A percentile compares a stretch with the other conserved stretches of the same genome.
Evolutionary conservation across 2,888 invertebrate species (phyloP).

Genomic region (Harmothoe impar): DNA sequence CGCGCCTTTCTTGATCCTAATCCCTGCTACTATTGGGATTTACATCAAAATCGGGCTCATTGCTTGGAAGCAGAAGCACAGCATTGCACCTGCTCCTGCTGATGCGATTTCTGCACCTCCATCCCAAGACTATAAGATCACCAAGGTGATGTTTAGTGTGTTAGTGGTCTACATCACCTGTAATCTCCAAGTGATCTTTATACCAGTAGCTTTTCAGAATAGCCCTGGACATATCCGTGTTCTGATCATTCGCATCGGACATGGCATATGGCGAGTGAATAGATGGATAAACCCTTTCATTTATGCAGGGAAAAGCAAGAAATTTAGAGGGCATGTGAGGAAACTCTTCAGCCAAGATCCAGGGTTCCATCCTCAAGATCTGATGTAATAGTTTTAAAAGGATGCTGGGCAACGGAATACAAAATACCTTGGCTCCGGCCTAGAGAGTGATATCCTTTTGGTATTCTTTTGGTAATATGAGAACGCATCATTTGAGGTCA

Average conservation of each 20-base stretch:
- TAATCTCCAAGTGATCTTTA: neutral
- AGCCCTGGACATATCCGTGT: neutral
- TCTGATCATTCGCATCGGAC: no score
- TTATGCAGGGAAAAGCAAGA: constrained; percentile 7
- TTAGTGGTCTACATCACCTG: neutral
- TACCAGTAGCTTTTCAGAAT: neutral
- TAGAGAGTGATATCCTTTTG: no score
- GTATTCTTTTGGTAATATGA: no score
- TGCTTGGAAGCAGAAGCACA: neutral
- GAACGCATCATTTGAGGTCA: no score
- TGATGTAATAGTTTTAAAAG: no score
- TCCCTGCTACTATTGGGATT: neutral
- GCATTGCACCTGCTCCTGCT: neutral
- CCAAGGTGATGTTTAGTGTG: neutral
- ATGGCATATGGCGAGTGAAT: neutral
- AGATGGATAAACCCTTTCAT: neutral
- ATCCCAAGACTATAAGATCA: neutral
- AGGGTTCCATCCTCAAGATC: no score
- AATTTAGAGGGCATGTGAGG: neutral
- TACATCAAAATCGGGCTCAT: neutral
- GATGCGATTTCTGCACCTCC: no score
- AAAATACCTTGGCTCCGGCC: no score
- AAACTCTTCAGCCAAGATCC: no score
- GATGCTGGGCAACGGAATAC: no score
- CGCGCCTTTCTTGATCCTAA: neutral